Evolutionary conservation across 2,797 vertebrate species (phyloP), one percentile per base, ranked within the genome.

Genomic region (Aplochiton taeniatus): DNA sequence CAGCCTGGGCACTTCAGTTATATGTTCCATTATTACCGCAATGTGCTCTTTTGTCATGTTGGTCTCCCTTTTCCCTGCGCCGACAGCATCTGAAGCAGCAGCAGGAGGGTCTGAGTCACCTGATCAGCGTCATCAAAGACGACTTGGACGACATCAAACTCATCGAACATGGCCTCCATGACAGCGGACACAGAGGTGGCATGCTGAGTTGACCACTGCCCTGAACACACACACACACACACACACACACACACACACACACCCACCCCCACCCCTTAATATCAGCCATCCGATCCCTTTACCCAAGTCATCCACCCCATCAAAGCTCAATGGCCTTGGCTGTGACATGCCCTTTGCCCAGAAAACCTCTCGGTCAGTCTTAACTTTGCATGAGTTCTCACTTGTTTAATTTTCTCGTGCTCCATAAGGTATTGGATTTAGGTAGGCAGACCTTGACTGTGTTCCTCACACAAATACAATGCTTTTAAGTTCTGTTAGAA

Each of bases 101-200:
- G 67, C 97, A 99, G 76, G 97, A 99, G 51, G 96, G 96, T 44
- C 86, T 99, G 66, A 97, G 96, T 87, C 96, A 98, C 82, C 83
- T 99, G 70, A 99, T 98, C 70, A 94, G 93, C 52, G 96, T 98
- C 72, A 96, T 99, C 74, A 98, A 98, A 84, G 97, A 99, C 42
- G 96, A 98, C 72, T 74, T 99, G 87, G 97, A 98, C 68, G 98
- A 99, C 81, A 95, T 98, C 86, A 98, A 98, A 78, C 93, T 97
- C 47, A 92, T 98, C 69, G 97, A 99, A 78, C 95, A 98, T 0
- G 97, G 96, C 13, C 89, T 99, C 73, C 95, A 92, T 0, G 96
- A 99, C 79, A 92, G 90, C 47, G 91, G 95, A 69, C 96, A 96
- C 72, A 93, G 96, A 88, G 93, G 94, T 60, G 93, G 94, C 54